Base-by-base conservation (phyloP, 2,797 vertebrate species). In the Astyanax mexicanus region DNA sequence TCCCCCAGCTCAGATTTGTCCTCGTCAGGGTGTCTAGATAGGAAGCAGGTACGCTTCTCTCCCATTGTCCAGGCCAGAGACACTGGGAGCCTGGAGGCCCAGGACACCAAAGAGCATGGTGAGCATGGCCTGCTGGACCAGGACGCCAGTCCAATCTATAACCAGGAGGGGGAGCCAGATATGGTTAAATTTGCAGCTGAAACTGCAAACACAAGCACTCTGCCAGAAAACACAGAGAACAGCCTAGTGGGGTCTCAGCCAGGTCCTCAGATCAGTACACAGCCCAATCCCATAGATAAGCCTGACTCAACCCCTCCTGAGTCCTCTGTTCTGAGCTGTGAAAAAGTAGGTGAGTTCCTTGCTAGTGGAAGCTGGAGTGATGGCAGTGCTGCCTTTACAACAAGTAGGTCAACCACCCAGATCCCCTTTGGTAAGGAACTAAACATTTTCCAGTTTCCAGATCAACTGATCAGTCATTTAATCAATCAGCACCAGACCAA, bases 1-100 rank as follows among this genome's bases (percentile, higher is more conserved):
- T 65, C 81, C 42, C 12, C 23, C 61, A 32, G 78, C 62, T 51
- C 0, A 0, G 78, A 86, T 17, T 79, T 86, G 21, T 84, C 88
- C 55, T 66, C 68, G 0, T 77, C 84, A 47, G 82, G 75, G 79
- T 91, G 87, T 6, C 69, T 86, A 58, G 95, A 96, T 77, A 93
- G 88, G 60, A 97, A 96, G 79, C 95, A 96, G 75, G 95, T 95
- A 80, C 93, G 93, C 60, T 96, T 96, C 80, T 94, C 89, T 13
- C 83, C 91, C 5, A 80, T 75, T 0, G 60, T 83, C 13, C 73
- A 47, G 49, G 81, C 79, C 75, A 86, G 75, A 19, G 80, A 82
- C 17, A 72, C 57, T 23, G 67, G 44, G 27, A 35, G 10, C 4
- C 42, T 79, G 3, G 76, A 86, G 12, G 29, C 84, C 4, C 82